phyloP scores from a whole-genome alignment of 2,797 vertebrate species.

The Silurus lanzhouensis region DNA sequence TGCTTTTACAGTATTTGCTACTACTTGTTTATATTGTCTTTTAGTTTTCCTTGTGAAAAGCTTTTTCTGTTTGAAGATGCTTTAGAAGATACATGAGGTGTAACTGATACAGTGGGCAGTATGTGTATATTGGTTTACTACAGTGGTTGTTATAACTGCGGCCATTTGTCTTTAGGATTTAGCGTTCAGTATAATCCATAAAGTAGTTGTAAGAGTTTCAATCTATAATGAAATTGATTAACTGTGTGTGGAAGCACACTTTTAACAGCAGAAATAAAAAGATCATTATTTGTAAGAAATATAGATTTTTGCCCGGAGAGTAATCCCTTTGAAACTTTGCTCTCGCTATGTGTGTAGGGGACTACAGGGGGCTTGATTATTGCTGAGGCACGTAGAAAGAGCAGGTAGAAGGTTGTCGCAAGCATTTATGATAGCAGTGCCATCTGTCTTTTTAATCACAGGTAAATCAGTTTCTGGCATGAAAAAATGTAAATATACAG shows the following conservation, averaged over 20 bases:
- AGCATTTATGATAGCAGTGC: constrained; percentile 56
- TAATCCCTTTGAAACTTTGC: constrained; percentile 7
- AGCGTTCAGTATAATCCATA: not conserved
- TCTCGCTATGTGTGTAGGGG: constrained; percentile 7
- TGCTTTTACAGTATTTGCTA: too few relatives aligned
- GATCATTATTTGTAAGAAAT: constrained; percentile 8
- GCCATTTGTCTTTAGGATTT: not conserved
- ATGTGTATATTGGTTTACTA: not conserved
- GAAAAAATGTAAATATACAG: constrained; percentile 54
- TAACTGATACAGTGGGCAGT: not conserved
- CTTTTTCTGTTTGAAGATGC: not conserved
- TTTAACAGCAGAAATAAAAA: not conserved
- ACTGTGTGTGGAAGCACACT: not conserved
- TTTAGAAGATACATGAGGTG: not conserved
- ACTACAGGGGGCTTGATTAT: too few relatives aligned
- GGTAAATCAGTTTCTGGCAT: constrained; percentile 61
- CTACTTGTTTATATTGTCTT: not conserved
- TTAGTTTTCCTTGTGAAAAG: not conserved
- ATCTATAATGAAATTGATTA: not conserved
- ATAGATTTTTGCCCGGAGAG: not conserved
- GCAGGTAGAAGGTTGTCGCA: constrained; percentile 25
- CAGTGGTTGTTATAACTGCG: not conserved
- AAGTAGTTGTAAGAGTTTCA: not conserved
- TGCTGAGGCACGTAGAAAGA: too few relatives aligned
- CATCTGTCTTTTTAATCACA: constrained; percentile 25